These are phyloP conservation scores for Agriotes lineatus DNA, from an alignment of 2,888 invertebrate genomes.

Conservation along the genomic window DNA sequence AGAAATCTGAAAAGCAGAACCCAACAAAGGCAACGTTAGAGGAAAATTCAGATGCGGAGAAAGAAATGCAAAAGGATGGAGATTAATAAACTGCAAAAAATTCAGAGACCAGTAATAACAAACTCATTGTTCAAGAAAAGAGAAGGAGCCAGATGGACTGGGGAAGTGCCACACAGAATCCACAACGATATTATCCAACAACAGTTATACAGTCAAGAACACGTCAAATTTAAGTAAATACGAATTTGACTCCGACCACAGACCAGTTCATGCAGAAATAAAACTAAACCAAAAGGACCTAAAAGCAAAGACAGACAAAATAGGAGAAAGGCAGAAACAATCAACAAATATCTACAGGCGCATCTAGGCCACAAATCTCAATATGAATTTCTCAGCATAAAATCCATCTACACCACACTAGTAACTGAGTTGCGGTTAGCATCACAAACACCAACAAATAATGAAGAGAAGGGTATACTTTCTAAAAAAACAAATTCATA, in stretches of 20 bases:
- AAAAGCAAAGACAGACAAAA: not conserved
- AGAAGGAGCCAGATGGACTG: not conserved
- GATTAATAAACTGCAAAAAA: conserved; percentile 5
- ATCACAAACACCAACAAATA: not conserved
- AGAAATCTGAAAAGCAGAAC: not conserved
- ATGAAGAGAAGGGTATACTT: too few species aligned
- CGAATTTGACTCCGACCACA: not conserved
- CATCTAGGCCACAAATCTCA: not conserved
- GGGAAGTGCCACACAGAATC: not conserved
- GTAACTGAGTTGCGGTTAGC: not conserved
- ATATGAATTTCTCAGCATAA: not conserved
- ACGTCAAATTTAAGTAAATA: not conserved
- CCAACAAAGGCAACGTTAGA: not conserved
- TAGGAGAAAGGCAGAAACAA: not conserved
- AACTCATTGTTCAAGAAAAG: not conserved
- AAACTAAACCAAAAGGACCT: not conserved
- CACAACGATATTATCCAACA: not conserved
- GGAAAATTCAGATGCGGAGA: not conserved
- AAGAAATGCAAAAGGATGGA: conserved; percentile 1
- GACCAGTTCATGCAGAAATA: not conserved
- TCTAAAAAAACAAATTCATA: not conserved
- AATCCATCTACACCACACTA: not conserved
- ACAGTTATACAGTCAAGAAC: not conserved
- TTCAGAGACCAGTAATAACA: not conserved
- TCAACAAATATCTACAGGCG: not conserved